These are phyloP conservation scores for Standfussiana lucernea DNA, from an alignment of 2,888 invertebrate species.

Conservation along the genomic window DNA sequence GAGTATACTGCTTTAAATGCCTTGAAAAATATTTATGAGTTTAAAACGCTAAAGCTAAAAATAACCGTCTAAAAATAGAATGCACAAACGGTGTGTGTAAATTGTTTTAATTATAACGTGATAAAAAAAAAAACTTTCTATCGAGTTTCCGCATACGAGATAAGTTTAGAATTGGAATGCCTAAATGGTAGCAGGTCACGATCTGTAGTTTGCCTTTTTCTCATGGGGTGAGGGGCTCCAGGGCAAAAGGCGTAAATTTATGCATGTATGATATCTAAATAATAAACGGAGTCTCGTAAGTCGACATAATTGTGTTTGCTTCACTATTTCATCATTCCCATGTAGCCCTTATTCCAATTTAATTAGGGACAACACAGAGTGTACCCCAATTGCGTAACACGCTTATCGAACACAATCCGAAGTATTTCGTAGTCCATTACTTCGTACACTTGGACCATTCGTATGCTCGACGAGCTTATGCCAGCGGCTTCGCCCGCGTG, in stretches of 20 bases:
- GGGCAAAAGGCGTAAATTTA: not conserved
- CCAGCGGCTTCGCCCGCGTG: no score
- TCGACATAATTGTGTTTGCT: not conserved
- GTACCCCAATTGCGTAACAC: not conserved
- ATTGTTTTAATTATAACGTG: not conserved
- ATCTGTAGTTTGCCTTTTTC: not conserved
- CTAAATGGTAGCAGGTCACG: not conserved
- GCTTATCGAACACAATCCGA: not conserved
- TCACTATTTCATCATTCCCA: not conserved
- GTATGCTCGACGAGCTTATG: not conserved
- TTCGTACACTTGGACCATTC: not conserved
- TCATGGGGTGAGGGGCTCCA: no score
- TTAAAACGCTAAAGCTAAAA: constrained; percentile 3
- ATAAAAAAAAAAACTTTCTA: no score
- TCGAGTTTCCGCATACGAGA: not conserved
- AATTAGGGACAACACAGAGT: not conserved
- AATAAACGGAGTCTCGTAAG: not conserved
- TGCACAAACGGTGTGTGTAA: not conserved
- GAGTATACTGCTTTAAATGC: constrained; percentile 1
- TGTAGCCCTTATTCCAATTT: not conserved
- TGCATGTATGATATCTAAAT: not conserved
- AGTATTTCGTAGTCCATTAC: not conserved
- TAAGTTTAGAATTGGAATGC: not conserved
- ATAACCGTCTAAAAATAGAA: constrained; percentile 25
- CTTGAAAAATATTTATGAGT: constrained; percentile 11